Evolutionary conservation across 2,113 vertebrate genomes (phyloP).

Genomic region (Thinocorus orbignyianus): DNA sequence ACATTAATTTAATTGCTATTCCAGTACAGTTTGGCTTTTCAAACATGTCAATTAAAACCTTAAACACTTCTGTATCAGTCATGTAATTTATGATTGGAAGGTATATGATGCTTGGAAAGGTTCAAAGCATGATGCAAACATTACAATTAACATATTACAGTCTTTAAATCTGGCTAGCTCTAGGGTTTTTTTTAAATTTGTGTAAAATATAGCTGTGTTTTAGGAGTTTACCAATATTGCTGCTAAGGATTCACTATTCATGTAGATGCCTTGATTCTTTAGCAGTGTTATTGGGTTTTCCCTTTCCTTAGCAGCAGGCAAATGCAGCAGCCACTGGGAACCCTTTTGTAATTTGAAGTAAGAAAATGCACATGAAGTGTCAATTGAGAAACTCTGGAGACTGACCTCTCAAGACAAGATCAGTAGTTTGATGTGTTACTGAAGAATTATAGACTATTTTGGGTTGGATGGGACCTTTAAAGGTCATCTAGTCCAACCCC

Average conservation of each 20-base stretch:
- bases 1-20: constrained; percentile 1
- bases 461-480: neutral
- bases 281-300: neutral
- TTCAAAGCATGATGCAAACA: neutral
- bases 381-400: neutral
- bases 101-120: neutral
- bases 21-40: neutral
- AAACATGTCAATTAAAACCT: neutral
- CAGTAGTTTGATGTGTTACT: neutral
- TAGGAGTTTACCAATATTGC: neutral
- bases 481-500: neutral
- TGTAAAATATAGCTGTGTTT: neutral
- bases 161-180: neutral
- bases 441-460: neutral
- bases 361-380: neutral
- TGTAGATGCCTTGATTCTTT: neutral
- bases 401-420: neutral
- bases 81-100: neutral
- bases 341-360: neutral
- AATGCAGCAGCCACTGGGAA: neutral
- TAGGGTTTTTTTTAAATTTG: neutral
- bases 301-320: neutral
- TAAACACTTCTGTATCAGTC: neutral
- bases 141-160: neutral
- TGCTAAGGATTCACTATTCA: neutral